Conservation (phyloP, 2,888 invertebrate genomes). For the Perizoma flavofasciatum region DNA sequence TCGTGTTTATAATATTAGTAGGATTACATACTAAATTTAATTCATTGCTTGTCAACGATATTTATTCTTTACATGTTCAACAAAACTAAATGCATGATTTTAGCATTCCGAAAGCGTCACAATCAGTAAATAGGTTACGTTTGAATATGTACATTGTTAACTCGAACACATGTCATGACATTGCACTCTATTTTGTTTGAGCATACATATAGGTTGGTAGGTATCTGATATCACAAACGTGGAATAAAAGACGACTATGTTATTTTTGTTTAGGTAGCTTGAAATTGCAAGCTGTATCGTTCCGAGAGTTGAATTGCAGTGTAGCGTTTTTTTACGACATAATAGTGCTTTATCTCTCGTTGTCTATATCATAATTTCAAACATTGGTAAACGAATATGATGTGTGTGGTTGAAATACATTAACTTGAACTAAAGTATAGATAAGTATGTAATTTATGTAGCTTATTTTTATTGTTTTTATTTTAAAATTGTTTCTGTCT, state of each 20-base stretch:
- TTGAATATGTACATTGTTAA: conserved; percentile 32
- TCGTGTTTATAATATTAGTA: too few species aligned
- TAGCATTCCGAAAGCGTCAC: neutral
- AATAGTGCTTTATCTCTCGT: too few species aligned
- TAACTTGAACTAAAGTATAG: too few species aligned
- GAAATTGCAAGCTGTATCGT: conserved; percentile 38
- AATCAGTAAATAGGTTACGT: conserved; percentile 12
- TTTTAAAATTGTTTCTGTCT: too few species aligned
- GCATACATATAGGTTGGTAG: conserved; percentile 18
- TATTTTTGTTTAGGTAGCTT: conserved; percentile 65
- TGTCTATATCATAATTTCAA: neutral
- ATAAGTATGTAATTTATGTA: too few species aligned
- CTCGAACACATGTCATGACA: conserved; percentile 35
- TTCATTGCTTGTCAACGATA: too few species aligned
- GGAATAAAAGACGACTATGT: conserved; percentile 65
- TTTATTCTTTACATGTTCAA: neutral
- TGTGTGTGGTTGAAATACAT: neutral
- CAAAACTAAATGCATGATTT: conserved; percentile 1
- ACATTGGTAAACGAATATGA: neutral
- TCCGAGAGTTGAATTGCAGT: conserved; percentile 59
- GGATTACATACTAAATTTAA: too few species aligned
- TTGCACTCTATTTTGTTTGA: conserved; percentile 30
- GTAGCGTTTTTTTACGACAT: conserved; percentile 31
- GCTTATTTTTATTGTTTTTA: too few species aligned
- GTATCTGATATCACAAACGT: conserved; percentile 54